A percentile compares a stretch with the other conserved stretches of the same genome.
phyloP scores from a whole-genome alignment of 2,113 vertebrate species.

The Melanerpes aurifrons region DNA sequence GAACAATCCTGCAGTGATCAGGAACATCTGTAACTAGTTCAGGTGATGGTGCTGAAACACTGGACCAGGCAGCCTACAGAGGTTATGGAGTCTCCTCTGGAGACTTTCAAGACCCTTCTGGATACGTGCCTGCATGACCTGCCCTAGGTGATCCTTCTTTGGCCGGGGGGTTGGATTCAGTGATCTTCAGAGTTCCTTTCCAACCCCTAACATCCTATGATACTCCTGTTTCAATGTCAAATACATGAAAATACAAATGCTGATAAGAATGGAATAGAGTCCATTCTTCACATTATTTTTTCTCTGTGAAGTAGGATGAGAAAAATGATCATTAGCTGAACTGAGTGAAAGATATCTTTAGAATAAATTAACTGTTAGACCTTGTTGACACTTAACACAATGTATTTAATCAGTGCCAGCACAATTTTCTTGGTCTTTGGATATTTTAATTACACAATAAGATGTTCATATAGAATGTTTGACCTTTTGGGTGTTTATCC shows the following conservation, averaged over 20 bases:
- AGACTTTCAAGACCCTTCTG: no score
- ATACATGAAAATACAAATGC: neutral
- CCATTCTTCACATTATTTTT: neutral
- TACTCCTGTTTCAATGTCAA: neutral
- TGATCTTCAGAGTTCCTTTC: no score
- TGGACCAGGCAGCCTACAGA: no score
- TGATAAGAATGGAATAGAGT: neutral
- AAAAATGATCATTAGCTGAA: neutral
- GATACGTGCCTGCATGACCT: no score
- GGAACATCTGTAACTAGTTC: no score
- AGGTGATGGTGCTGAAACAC: no score
- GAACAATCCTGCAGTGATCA: no score
- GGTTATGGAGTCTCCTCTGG: no score
- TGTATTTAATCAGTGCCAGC: neutral
- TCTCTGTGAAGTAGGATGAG: neutral
- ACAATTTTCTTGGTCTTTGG: slow-evolving; percentile 4
- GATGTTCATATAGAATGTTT: neutral
- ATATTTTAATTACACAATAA: slow-evolving; percentile 18
- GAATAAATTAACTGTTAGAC: neutral
- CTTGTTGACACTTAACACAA: neutral
- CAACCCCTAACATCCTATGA: no score
- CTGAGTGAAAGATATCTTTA: neutral
- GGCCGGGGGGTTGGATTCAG: no score
- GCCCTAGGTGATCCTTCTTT: no score
- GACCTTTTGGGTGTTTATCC: slow-evolving; percentile 20